A percentile compares a stretch with the other conserved stretches of the same genome.
Conservation (phyloP, 37 sponge, comb jelly and placozoan species). For the Cliona cf. orientalis region DNA sequence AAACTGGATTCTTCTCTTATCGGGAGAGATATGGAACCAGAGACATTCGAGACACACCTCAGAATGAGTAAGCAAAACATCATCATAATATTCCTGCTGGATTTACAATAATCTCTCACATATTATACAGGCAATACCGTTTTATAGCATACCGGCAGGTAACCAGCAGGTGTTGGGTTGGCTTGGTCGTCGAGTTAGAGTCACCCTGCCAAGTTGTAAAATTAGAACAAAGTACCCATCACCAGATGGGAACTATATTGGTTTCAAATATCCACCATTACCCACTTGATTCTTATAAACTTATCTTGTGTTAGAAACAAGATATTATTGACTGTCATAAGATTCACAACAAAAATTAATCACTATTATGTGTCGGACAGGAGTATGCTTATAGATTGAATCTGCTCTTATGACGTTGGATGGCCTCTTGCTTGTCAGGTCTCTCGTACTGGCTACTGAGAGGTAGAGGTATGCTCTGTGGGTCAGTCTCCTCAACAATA, state of each 20-base stretch:
- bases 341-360: too few species aligned
- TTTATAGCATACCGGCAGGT: conserved; percentile 33
- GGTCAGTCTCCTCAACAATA: neutral
- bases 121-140: conserved; percentile 3
- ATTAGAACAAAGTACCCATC: neutral
- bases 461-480: neutral
- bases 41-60: neutral
- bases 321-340: too few species aligned
- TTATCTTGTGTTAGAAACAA: too few species aligned
- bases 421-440: conserved; percentile 2
- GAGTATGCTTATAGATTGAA: neutral
- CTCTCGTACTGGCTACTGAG: neutral
- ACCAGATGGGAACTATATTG: conserved; percentile 20
- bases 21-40: conserved; percentile 33
- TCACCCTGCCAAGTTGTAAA: neutral
- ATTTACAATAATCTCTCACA: neutral
- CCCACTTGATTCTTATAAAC: too few species aligned
- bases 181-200: conserved; percentile 13
- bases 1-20: conserved; percentile 50
- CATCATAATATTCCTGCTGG: neutral
- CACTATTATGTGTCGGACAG: neutral
- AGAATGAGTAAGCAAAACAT: neutral
- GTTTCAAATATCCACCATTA: conserved; percentile 33
- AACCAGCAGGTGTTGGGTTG: conserved; percentile 32
- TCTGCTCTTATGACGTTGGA: conserved; percentile 19